Evolutionary conservation across 2,797 vertebrate genomes (phyloP).

Genomic region (Cygnus olor): DNA sequence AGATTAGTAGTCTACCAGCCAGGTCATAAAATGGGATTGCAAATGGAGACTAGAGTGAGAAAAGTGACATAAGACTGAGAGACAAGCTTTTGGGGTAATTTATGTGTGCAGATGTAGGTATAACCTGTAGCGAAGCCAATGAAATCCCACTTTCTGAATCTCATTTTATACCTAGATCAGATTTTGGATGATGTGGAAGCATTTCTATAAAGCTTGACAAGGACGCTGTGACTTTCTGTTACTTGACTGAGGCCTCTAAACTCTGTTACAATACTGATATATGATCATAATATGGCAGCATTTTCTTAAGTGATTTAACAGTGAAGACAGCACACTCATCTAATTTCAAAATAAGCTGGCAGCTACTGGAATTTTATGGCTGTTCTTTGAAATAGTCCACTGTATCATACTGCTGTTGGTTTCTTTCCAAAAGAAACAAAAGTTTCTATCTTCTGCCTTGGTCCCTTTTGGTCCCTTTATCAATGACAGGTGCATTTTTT

Average conservation of each 20-base stretch:
- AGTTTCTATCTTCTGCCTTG: not conserved
- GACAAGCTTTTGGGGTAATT: not conserved
- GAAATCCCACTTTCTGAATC: not conserved
- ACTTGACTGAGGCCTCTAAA: not conserved
- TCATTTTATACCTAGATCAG: not conserved
- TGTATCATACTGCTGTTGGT: not conserved
- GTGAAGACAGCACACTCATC: not conserved
- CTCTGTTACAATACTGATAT: not conserved
- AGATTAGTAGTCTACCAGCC: not conserved
- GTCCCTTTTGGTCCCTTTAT: not conserved
- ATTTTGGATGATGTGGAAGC: not conserved
- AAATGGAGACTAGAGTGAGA: not conserved
- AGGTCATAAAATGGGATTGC: not conserved
- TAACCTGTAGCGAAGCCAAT: not conserved
- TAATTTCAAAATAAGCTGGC: not conserved
- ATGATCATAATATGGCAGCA: not conserved
- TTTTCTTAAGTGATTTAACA: not conserved
- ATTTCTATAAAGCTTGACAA: not conserved
- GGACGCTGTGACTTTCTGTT: not conserved
- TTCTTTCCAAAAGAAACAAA: not conserved
- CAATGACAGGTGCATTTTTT: fast-evolving
- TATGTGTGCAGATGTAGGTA: not conserved
- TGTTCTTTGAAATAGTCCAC: not conserved
- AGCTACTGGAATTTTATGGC: not conserved
- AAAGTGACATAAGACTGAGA: not conserved